Percentiles rank a stretch among this genome's conserved stretches.
Evolutionary conservation across 1,140 invertebrate genomes (phyloP).

Genomic region (Mylabris phalerata): DNA sequence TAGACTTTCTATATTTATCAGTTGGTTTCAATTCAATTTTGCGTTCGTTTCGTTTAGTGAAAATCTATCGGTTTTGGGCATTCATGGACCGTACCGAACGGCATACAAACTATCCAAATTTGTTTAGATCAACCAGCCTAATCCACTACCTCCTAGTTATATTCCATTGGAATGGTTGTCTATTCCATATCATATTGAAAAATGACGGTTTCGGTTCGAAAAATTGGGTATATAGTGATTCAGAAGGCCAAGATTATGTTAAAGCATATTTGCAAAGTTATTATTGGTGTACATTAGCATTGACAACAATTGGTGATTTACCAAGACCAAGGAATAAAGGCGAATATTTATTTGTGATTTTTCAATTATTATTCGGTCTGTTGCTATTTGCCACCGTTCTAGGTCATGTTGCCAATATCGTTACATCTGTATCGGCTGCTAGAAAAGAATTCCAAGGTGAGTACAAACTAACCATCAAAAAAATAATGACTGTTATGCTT

Average conservation of each 20-base stretch:
- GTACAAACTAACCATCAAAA: slow-evolving; percentile 28
- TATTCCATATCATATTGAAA: slow-evolving; percentile 93
- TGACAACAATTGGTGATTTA: slow-evolving; percentile 84
- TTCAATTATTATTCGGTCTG: slow-evolving; percentile 82
- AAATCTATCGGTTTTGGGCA: slow-evolving; percentile 91
- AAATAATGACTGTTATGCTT: background rate
- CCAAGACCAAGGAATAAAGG: slow-evolving; percentile 77
- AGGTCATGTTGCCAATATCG: slow-evolving; percentile 92
- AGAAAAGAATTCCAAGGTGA: slow-evolving; percentile 94
- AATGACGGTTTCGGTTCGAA: slow-evolving; percentile 88
- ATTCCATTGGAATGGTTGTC: slow-evolving; percentile 99
- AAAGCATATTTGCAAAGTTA: slow-evolving; percentile 95
- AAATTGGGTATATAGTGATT: slow-evolving; percentile 83
- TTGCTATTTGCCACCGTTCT: slow-evolving; percentile 87
- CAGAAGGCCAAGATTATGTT: slow-evolving; percentile 77
- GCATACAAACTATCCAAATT: slow-evolving; percentile 97
- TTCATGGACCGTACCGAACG: slow-evolving; percentile 97
- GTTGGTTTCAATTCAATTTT: slow-evolving; percentile 96
- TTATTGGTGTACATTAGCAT: slow-evolving; percentile 94
- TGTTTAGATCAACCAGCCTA: slow-evolving; percentile 88
- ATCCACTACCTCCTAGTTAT: slow-evolving; percentile 96
- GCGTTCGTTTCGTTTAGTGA: slow-evolving; percentile 92
- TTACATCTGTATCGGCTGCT: slow-evolving; percentile 88
- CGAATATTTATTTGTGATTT: slow-evolving; percentile 86
- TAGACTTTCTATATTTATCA: slow-evolving; percentile 97